Percentiles rank a stretch among this genome's conserved stretches.
phyloP scores from a whole-genome alignment of 2,888 invertebrate species.

The Mimas tiliae region DNA sequence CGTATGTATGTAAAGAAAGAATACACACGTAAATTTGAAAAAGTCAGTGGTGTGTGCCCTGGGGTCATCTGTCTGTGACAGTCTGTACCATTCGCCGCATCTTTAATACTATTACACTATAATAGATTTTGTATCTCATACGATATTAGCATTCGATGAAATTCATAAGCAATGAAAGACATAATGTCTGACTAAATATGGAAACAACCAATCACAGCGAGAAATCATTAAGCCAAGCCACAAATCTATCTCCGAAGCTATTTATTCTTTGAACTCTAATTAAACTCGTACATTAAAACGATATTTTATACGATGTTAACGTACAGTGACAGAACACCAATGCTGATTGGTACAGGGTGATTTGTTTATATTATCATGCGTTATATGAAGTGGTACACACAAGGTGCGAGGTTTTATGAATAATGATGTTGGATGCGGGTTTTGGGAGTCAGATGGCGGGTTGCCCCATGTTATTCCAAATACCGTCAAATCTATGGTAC shows the following conservation, averaged over 20 bases:
- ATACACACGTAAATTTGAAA: no score
- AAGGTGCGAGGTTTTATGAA: no score
- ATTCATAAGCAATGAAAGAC: slow-evolving; percentile 31
- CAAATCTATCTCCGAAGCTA: slow-evolving; percentile 29
- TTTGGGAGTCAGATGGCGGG: no score
- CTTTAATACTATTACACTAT: no score
- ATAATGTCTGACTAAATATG: slow-evolving; percentile 3
- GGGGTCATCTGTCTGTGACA: no score
- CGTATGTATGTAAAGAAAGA: no score
- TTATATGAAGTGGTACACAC: no score
- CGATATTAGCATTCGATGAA: background rate
- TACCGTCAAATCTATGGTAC: no score
- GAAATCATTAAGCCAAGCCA: slow-evolving; percentile 19
- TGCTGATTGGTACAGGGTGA: slow-evolving; percentile 16
- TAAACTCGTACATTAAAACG: slow-evolving; percentile 13
- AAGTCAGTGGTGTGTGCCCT: no score
- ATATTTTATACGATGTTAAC: slow-evolving; percentile 26
- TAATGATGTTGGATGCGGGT: no score
- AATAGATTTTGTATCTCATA: background rate
- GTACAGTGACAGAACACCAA: slow-evolving; percentile 21
- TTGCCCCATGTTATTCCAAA: no score
- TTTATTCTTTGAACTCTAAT: slow-evolving; percentile 21
- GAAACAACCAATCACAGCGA: slow-evolving; percentile 18
- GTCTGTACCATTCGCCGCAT: no score
- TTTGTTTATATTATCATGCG: background rate